A percentile compares a stretch with the other conserved stretches of the same genome.
Evolutionary conservation across 1,140 invertebrate genomes (phyloP).

Genomic region (Drosophila subobscura): DNA sequence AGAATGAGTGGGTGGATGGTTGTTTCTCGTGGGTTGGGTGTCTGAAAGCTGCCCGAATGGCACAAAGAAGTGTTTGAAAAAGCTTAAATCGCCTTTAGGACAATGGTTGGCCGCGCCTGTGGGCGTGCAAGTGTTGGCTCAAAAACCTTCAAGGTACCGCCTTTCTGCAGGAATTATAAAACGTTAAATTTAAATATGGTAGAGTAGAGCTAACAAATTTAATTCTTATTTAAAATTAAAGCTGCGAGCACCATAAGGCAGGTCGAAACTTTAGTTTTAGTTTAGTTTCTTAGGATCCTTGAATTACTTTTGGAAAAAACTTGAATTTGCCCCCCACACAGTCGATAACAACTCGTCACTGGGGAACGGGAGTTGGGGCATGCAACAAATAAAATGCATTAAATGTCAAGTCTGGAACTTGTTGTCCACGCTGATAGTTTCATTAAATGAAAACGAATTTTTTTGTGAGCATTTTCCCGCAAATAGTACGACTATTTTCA

Average conservation of each 20-base stretch:
- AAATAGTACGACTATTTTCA: constrained; percentile 32
- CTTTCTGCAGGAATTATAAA: too few species aligned
- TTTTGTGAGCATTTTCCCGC: constrained; percentile 5
- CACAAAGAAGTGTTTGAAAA: constrained; percentile 45
- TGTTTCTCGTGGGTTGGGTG: neutral
- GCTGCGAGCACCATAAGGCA: too few species aligned
- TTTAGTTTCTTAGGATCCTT: too few species aligned
- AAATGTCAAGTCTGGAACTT: constrained; percentile 13
- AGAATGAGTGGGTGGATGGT: neutral
- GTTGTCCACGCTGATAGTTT: constrained; percentile 30
- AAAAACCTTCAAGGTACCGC: too few species aligned
- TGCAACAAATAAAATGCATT: constrained; percentile 7
- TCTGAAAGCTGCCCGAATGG: constrained; percentile 24
- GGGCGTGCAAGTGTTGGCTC: neutral
- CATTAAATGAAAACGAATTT: constrained; percentile 53
- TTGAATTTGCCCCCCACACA: too few species aligned
- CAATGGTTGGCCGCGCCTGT: neutral
- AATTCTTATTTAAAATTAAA: too few species aligned
- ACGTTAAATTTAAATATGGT: too few species aligned
- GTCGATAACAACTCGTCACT: too few species aligned
- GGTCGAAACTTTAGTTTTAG: too few species aligned
- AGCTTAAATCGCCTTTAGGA: constrained; percentile 22
- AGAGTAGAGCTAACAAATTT: too few species aligned
- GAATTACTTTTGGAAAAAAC: too few species aligned
- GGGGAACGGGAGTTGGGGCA: too few species aligned